A percentile compares a stretch with the other conserved stretches of the same genome.
Evolutionary conservation across 2,113 vertebrate genomes (phyloP).

Genomic region (Oryzias celebensis): DNA sequence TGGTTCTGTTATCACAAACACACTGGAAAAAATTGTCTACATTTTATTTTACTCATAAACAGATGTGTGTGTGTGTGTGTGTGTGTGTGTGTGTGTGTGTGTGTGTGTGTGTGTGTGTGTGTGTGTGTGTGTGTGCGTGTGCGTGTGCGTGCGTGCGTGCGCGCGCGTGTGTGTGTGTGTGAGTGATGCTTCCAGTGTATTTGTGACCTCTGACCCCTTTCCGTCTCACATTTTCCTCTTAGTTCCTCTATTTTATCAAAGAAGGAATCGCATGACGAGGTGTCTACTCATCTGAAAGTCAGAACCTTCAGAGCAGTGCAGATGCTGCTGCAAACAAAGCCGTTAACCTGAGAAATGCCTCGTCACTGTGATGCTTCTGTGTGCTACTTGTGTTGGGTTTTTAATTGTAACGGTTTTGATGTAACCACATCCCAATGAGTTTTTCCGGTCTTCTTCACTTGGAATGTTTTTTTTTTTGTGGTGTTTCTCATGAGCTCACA

Average conservation of each 20-base stretch:
- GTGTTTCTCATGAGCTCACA: neutral
- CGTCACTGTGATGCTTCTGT: neutral
- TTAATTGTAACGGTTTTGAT: neutral
- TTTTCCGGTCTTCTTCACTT: neutral
- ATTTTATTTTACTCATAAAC: neutral
- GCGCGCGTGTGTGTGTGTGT: neutral
- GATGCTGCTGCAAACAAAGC: neutral
- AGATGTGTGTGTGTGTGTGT: neutral
- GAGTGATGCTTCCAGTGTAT: constrained; percentile 4
- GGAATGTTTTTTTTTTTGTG: neutral
- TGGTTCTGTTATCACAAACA: constrained; percentile 29
- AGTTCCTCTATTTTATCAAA: neutral
- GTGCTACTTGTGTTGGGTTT: neutral
- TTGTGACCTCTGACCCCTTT: constrained; percentile 5
- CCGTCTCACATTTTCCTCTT: neutral
- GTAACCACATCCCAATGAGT: neutral
- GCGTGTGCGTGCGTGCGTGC: too few relatives aligned
- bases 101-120: neutral
- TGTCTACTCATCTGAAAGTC: neutral
- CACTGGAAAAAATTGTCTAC: neutral
- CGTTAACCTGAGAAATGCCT: neutral
- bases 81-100: neutral
- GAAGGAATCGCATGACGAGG: constrained; percentile 7
- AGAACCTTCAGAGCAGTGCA: neutral
- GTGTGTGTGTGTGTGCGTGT: too few relatives aligned